Evolutionary conservation across 1,140 invertebrate genomes (phyloP), one percentile per base, ranked within the genome.

Genomic region (Drosophila oshimai): DNA sequence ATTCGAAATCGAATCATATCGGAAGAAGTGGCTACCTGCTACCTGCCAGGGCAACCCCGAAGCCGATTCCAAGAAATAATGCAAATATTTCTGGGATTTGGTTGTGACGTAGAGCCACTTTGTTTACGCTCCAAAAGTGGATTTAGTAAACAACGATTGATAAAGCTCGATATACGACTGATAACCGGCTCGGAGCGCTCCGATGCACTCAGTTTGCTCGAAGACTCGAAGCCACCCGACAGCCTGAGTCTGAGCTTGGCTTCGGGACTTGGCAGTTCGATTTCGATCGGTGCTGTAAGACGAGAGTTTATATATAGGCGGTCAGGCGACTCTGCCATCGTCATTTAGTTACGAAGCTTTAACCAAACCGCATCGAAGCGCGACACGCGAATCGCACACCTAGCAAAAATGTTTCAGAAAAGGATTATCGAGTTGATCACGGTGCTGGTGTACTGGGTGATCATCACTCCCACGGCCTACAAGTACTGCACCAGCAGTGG

Each of bases 371-470:
- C 72, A 50, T 42, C 68, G 65, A 47, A 54, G 20, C 50, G 44
- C 37, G 42, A 44, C 20, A 12, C 17, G 15, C 15, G 6, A 37
- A 54, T 9, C 36, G 34, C 2, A 28, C 9, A 15, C 13, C 10
- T 12, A 34, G 28, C 17, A 13, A 42, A 39, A 65, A 87, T 87
- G 81, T 87, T 87, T 77, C 81, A 87, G 29, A 87, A 87, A 83
- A 73, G 81, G 68, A 77, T 87, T 71, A 77, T 87, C 45, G 81
- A 87, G 58, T 12, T 87, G 28, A 88, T 87, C 31, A 81, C 77
- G 28, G 39, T 87, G 3, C 49, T 87, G n/a, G 73, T 88, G 18
- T 87, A 77, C 41, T 87, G 81, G 81, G 51, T 88, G 55, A 55
- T 88, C 1, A 39, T 86, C 29, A 76, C 68, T 3, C 81, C 83